A percentile compares a stretch with the other conserved stretches of the same genome.
These are phyloP conservation scores for Stichopus chloronotus DNA, from an alignment of 35 echinoderm and acorn worm genomes.

Conservation along the genomic window DNA sequence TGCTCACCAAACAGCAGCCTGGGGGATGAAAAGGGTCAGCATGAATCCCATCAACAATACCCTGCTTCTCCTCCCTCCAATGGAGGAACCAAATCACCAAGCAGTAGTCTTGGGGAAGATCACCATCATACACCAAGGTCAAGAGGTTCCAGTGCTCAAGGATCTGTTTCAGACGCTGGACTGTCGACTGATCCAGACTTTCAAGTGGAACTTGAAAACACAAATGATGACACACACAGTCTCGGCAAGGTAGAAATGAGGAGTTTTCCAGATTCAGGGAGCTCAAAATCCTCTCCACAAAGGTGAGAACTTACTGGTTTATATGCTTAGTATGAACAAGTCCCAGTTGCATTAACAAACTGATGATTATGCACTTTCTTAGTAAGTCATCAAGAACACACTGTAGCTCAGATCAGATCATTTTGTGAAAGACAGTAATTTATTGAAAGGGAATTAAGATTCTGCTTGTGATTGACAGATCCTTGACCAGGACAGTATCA, in stretches of 20 bases:
- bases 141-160: constrained; percentile 9
- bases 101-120: neutral
- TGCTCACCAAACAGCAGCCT: neutral
- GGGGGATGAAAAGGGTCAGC: neutral
- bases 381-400: no score
- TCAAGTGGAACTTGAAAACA: constrained; percentile 44
- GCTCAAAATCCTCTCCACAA: constrained; percentile 33
- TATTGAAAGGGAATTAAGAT: no score
- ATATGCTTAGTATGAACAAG: neutral
- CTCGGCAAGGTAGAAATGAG: constrained; percentile 34
- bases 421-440: no score
- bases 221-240: constrained; percentile 27
- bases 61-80: neutral
- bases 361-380: neutral
- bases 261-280: constrained; percentile 48
- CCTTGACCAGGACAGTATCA: no score
- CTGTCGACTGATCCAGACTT: constrained; percentile 27
- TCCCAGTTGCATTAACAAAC: neutral
- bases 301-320: constrained; percentile 9
- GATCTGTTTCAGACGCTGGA: constrained; percentile 38
- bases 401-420: no score
- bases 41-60: neutral
- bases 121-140: neutral
- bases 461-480: no score
- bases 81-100: no score